Conservation (phyloP, 2,797 vertebrate species). For the Rhinichthys osculus region DNA sequence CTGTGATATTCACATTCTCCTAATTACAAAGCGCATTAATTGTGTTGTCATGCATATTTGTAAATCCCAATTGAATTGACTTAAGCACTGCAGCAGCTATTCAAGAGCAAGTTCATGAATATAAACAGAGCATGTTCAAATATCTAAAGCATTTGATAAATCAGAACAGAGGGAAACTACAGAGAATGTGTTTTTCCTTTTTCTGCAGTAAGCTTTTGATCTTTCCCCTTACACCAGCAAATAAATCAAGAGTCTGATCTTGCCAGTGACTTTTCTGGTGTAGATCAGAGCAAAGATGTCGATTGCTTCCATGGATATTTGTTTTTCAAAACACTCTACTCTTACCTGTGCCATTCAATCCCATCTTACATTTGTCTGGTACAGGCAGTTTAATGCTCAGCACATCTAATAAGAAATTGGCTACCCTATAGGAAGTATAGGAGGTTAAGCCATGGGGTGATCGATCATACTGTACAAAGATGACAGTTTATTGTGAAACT, state of each 20-base stretch:
- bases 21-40: conserved; percentile 29
- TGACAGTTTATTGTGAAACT: conserved; percentile 3
- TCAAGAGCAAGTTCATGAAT: conserved; percentile 17
- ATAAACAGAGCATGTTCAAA: conserved; percentile 14
- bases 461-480: background rate
- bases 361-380: conserved; percentile 35
- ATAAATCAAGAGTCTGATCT: conserved; percentile 3
- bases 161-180: conserved; percentile 3
- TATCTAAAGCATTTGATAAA: conserved; percentile 12
- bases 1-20: background rate
- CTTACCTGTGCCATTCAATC: conserved; percentile 41
- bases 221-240: background rate
- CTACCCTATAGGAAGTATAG: background rate
- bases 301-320: conserved; percentile 49
- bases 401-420: background rate
- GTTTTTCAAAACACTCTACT: conserved; percentile 39
- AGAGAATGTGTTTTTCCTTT: conserved; percentile 17
- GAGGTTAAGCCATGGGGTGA: background rate
- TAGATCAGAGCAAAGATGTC: background rate
- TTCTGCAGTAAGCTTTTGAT: background rate
- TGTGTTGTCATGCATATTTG: conserved; percentile 20
- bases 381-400: background rate
- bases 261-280: background rate
- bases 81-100: background rate
- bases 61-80: conserved; percentile 20